phyloP scores from a whole-genome alignment of 2,888 invertebrate species.

The Mythimna ferrago region DNA sequence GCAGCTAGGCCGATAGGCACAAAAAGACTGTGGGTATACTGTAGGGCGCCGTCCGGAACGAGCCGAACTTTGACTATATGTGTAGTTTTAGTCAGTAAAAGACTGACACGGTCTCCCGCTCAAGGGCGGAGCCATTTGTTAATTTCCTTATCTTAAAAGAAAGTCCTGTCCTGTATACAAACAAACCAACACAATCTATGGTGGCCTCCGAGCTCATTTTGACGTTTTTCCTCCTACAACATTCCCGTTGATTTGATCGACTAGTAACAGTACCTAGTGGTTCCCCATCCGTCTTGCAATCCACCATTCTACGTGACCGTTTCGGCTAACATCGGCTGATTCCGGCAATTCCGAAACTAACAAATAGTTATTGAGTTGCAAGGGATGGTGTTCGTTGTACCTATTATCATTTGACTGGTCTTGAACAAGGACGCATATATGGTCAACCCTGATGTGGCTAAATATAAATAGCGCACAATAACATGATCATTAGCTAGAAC shows the following conservation, averaged over 20 bases:
- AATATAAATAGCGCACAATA: not conserved
- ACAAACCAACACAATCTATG: not conserved
- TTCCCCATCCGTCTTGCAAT: constrained; percentile 47
- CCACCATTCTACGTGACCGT: constrained; percentile 58
- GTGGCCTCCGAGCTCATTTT: constrained; percentile 19
- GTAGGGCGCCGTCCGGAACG: too few species aligned
- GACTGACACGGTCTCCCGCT: too few species aligned
- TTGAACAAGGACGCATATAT: not conserved
- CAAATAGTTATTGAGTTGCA: constrained; percentile 29
- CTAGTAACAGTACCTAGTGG: constrained; percentile 21
- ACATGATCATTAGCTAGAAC: not conserved
- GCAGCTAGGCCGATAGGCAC: too few species aligned
- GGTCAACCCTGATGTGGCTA: not conserved
- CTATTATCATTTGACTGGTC: constrained; percentile 1
- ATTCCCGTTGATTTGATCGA: constrained; percentile 58
- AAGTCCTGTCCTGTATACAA: constrained; percentile 1
- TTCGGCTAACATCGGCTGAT: constrained; percentile 47
- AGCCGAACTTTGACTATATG: too few species aligned
- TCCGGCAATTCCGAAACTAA: constrained; percentile 39
- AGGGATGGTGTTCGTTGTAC: constrained; percentile 16
- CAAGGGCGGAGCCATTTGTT: too few species aligned
- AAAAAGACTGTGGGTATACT: too few species aligned
- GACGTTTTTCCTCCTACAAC: constrained; percentile 21
- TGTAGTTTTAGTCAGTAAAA: too few species aligned
- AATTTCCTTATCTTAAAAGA: too few species aligned